These are phyloP conservation scores for Ctenochaetus hawaiiensis DNA, from an alignment of 2,797 vertebrate species.

Conservation along the genomic window DNA sequence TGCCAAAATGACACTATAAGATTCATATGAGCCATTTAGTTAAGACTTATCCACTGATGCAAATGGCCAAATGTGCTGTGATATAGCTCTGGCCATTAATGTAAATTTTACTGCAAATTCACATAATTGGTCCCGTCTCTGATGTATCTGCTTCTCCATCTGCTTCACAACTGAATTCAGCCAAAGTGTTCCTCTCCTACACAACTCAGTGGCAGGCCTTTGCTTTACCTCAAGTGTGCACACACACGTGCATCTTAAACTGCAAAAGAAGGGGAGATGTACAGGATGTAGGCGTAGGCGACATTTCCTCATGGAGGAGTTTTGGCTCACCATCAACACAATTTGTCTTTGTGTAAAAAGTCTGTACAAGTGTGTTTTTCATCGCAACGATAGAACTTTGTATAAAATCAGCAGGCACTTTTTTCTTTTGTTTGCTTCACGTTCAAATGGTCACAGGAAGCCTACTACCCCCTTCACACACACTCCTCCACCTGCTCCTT, in stretches of 20 bases:
- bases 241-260: constrained; percentile 62
- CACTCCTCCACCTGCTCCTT: constrained; percentile 54
- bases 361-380: constrained; percentile 70
- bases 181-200: constrained; percentile 70
- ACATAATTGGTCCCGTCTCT: constrained; percentile 81
- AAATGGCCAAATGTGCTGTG: constrained; percentile 62
- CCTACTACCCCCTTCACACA: constrained; percentile 51
- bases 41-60: constrained; percentile 75
- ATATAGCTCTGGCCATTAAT: constrained; percentile 59
- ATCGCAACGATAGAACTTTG: constrained; percentile 73
- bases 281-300: constrained; percentile 75
- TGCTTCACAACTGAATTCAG: constrained; percentile 66
- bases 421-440: constrained; percentile 65
- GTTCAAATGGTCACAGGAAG: constrained; percentile 72
- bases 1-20: constrained; percentile 83
- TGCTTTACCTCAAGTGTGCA: constrained; percentile 64
- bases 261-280: constrained; percentile 58
- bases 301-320: constrained; percentile 88
- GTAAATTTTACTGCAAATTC: constrained; percentile 68
- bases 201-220: constrained; percentile 68
- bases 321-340: constrained; percentile 79
- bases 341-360: constrained; percentile 75
- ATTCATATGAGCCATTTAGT: constrained; percentile 71
- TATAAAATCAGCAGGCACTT: constrained; percentile 94
- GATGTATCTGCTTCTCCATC: constrained; percentile 69